Percentiles rank a stretch among this genome's conserved stretches.
phyloP scores from a whole-genome alignment of 1,140 invertebrate genomes.

The Parasteatoda tepidariorum region DNA sequence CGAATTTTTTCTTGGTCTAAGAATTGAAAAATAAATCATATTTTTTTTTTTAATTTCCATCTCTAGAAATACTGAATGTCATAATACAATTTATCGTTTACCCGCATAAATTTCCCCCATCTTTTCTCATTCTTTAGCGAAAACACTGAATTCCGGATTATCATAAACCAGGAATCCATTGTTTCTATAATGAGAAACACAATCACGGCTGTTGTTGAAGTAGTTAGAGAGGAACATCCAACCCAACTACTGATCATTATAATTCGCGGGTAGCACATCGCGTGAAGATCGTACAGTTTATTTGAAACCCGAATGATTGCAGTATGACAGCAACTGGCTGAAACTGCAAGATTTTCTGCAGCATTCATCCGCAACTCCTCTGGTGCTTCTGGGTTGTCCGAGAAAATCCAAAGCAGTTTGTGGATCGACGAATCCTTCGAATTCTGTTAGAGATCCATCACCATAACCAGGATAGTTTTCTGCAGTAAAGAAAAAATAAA shows the following conservation, averaged over 20 bases:
- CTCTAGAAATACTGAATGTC: too few species aligned
- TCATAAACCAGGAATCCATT: background rate
- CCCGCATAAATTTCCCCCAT: too few species aligned
- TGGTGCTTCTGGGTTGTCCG: conserved; percentile 34
- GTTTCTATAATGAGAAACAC: background rate
- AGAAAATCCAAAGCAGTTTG: conserved; percentile 36
- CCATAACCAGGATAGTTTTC: background rate
- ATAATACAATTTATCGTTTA: too few species aligned
- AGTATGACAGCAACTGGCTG: conserved; percentile 69
- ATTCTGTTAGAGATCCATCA: conserved; percentile 7
- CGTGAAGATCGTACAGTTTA: background rate
- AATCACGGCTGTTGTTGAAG: background rate
- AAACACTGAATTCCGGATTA: background rate
- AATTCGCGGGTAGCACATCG: background rate
- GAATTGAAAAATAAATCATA: background rate
- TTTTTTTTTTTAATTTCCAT: too few species aligned
- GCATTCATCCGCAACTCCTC: conserved; percentile 71
- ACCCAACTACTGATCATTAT: conserved; percentile 41
- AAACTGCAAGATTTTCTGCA: conserved; percentile 69
- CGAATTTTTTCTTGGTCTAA: background rate
- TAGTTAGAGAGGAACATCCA: background rate
- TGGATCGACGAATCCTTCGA: conserved; percentile 26
- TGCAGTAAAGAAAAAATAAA: background rate
- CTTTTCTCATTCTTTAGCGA: too few species aligned
- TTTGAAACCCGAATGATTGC: conserved; percentile 48